A percentile compares a stretch with the other conserved stretches of the same genome.
Conservation (phyloP, 2,888 invertebrate genomes). For the Conus canariensis region DNA sequence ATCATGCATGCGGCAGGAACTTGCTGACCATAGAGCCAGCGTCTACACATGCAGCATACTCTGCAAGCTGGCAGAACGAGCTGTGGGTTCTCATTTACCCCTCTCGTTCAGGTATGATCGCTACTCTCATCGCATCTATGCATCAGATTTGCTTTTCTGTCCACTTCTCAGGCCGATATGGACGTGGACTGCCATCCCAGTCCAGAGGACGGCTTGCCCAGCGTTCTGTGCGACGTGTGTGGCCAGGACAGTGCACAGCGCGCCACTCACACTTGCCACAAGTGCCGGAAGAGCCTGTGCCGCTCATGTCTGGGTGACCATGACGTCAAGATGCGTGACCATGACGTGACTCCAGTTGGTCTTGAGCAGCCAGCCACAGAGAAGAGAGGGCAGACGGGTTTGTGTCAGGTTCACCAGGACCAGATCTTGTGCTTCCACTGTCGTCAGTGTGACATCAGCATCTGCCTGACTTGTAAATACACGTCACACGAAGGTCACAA, state of each 20-base stretch:
- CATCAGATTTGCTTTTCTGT: too few relatives aligned
- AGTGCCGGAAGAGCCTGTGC: constrained; percentile 12
- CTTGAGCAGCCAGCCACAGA: neutral
- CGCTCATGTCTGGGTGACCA: constrained; percentile 17
- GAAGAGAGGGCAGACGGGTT: too few relatives aligned
- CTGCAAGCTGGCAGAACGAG: too few relatives aligned
- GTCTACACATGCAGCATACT: too few relatives aligned
- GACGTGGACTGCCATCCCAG: too few relatives aligned
- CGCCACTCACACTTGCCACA: neutral
- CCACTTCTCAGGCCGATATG: too few relatives aligned
- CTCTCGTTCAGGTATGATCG: too few relatives aligned
- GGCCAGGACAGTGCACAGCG: neutral
- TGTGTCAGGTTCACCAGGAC: constrained; percentile 28
- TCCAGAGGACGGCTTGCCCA: neutral
- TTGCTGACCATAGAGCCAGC: too few relatives aligned
- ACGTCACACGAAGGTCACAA: constrained; percentile 41
- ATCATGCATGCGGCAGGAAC: too few relatives aligned
- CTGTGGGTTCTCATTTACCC: too few relatives aligned
- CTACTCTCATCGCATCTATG: too few relatives aligned
- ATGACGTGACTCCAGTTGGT: constrained; percentile 17
- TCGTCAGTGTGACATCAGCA: constrained; percentile 34
- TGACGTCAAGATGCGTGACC: neutral
- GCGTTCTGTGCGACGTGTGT: constrained; percentile 17
- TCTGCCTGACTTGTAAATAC: constrained; percentile 34
- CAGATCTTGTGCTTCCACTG: constrained; percentile 27